Conservation (phyloP, 2,888 invertebrate genomes). For the Drosophila suboccidentalis region DNA sequence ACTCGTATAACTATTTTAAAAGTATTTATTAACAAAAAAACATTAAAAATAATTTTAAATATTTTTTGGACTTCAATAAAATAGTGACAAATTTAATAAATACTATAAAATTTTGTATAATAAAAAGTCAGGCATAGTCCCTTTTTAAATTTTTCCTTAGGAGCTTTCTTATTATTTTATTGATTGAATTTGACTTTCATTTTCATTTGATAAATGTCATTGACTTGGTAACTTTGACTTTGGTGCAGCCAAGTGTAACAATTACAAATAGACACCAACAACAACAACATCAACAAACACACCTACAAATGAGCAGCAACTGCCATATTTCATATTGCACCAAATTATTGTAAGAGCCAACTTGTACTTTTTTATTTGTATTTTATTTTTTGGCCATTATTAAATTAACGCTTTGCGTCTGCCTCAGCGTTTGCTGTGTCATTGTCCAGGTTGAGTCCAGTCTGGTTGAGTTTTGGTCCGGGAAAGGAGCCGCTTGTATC, state of each 20-base stretch:
- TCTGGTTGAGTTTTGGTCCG: not conserved
- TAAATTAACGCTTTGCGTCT: constrained; percentile 69
- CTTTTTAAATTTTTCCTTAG: not conserved
- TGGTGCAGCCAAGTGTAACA: constrained; percentile 73
- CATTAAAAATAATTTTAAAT: too few relatives aligned
- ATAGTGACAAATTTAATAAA: too few relatives aligned
- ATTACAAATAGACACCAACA: constrained; percentile 47
- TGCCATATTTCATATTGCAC: constrained; percentile 67
- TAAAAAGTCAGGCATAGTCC: too few relatives aligned
- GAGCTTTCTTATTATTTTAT: constrained; percentile 28
- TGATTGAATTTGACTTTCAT: constrained; percentile 62
- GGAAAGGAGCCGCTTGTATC: constrained; percentile 51
- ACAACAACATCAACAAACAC: constrained; percentile 44
- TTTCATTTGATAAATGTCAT: constrained; percentile 62
- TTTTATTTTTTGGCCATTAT: constrained; percentile 68
- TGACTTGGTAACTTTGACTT: constrained; percentile 78
- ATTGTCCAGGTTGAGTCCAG: constrained; percentile 37
- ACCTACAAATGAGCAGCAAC: constrained; percentile 40
- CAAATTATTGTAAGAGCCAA: constrained; percentile 59
- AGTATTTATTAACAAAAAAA: too few relatives aligned
- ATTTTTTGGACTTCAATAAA: too few relatives aligned
- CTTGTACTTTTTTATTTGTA: constrained; percentile 22
- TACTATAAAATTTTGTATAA: too few relatives aligned
- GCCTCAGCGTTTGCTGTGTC: constrained; percentile 63
- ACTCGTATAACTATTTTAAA: too few relatives aligned